phyloP scores from a whole-genome alignment of 1,140 invertebrate species.

The Hycleus phaleratus region DNA sequence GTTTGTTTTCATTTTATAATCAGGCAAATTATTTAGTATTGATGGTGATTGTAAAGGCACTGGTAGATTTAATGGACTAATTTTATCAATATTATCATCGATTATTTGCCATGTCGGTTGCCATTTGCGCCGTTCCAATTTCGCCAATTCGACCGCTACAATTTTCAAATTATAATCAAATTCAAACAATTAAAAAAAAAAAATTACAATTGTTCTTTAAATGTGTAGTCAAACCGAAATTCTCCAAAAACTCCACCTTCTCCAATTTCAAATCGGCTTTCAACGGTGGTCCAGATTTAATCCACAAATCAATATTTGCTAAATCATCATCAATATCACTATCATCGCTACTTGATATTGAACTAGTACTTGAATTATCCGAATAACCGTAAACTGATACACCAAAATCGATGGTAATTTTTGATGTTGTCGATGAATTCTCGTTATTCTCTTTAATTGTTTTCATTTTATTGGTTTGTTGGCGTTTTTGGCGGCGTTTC shows the following conservation, averaged over 20 bases:
- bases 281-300: slow-evolving; percentile 29
- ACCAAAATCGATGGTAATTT: slow-evolving; percentile 21
- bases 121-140: slow-evolving; percentile 35
- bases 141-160: slow-evolving; percentile 30
- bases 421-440: slow-evolving; percentile 2
- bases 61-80: slow-evolving; percentile 29
- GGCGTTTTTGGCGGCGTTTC: slow-evolving; percentile 10
- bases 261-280: slow-evolving; percentile 22
- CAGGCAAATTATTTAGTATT: slow-evolving; percentile 24
- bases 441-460: slow-evolving; percentile 1
- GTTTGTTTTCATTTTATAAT: slow-evolving; percentile 29
- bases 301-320: slow-evolving; percentile 26
- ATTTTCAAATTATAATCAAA: neutral
- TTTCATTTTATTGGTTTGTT: slow-evolving; percentile 11
- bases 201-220: slow-evolving; percentile 33
- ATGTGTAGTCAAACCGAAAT: slow-evolving; percentile 33
- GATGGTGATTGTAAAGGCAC: slow-evolving; percentile 33
- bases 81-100: slow-evolving; percentile 17
- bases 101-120: slow-evolving; percentile 16
- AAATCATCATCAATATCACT: slow-evolving; percentile 18
- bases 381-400: slow-evolving; percentile 25
- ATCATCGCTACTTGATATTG: slow-evolving; percentile 27
- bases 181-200: neutral
- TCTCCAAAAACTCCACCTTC: slow-evolving; percentile 32
- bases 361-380: slow-evolving; percentile 23